A percentile compares a stretch with the other conserved stretches of the same genome.
phyloP scores from a whole-genome alignment of 2,888 invertebrate genomes.

The Folsomia manolachei region DNA sequence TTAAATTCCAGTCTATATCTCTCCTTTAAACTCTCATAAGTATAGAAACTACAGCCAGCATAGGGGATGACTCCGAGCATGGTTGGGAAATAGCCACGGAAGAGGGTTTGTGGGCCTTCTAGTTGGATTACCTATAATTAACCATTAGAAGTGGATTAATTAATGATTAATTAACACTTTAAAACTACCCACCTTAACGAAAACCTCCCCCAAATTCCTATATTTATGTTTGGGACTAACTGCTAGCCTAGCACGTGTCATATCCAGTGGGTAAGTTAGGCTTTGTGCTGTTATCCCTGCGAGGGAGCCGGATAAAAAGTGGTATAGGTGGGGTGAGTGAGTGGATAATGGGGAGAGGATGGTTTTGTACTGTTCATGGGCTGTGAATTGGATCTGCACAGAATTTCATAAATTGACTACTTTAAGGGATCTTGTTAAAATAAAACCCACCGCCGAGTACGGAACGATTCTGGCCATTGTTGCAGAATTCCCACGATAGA shows the following conservation, averaged over 20 bases:
- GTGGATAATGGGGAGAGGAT: slow-evolving; percentile 66
- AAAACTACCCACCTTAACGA: too few relatives aligned
- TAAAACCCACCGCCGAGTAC: slow-evolving; percentile 10
- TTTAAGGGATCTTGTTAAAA: background rate
- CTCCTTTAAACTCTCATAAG: slow-evolving; percentile 87
- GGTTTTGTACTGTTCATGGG: slow-evolving; percentile 95
- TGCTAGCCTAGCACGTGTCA: slow-evolving; percentile 95
- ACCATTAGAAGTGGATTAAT: too few relatives aligned
- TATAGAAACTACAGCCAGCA: slow-evolving; percentile 95
- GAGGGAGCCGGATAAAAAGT: slow-evolving; percentile 86
- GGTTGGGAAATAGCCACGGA: slow-evolving; percentile 84
- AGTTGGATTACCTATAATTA: slow-evolving; percentile 32
- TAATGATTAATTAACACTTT: too few relatives aligned
- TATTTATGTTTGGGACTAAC: slow-evolving; percentile 80
- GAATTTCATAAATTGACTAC: background rate
- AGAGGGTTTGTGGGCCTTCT: slow-evolving; percentile 69
- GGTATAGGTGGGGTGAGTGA: slow-evolving; percentile 53
- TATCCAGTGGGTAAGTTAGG: slow-evolving; percentile 91
- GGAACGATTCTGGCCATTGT: slow-evolving; percentile 60
- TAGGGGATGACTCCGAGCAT: slow-evolving; percentile 92
- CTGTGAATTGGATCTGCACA: slow-evolving; percentile 87
- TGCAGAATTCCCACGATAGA: slow-evolving; percentile 98
- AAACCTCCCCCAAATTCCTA: slow-evolving; percentile 60
- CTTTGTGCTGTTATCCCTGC: slow-evolving; percentile 95
- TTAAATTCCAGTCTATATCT: slow-evolving; percentile 18